Conservation (phyloP, 2,113 vertebrate species). For the Ceyx melanurus region DNA sequence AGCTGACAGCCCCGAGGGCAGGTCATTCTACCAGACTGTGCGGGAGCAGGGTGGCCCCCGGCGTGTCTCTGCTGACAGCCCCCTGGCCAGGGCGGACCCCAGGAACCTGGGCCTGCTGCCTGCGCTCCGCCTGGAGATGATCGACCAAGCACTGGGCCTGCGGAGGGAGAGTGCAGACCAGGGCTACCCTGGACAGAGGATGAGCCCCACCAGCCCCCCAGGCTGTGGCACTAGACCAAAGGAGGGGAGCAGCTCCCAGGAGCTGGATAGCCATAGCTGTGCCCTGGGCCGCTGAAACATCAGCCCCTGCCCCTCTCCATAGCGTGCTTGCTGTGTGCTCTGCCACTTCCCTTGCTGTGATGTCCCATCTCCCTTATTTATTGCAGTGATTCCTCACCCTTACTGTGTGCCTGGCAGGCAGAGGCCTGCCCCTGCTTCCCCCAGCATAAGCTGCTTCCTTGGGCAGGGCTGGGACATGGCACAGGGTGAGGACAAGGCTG, state of each 20-base stretch:
- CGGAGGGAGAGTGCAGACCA: background rate
- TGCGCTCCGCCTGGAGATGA: slow-evolving; percentile 65
- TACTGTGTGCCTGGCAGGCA: background rate
- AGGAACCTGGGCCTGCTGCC: slow-evolving; percentile 73
- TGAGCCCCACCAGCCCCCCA: slow-evolving; percentile 35
- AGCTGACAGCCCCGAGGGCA: slow-evolving; percentile 51
- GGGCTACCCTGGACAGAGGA: background rate
- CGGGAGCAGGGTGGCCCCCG: background rate
- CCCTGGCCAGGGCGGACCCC: slow-evolving; percentile 65
- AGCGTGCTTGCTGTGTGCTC: background rate
- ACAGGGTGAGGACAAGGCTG: background rate
- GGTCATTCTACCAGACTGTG: slow-evolving; percentile 61
- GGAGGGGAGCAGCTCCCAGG: background rate
- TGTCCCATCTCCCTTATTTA: slow-evolving; percentile 17
- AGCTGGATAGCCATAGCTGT: background rate
- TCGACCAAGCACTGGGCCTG: slow-evolving; percentile 49
- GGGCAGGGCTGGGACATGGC: background rate
- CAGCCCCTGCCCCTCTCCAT: background rate
- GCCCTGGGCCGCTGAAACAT: background rate
- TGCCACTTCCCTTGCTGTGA: slow-evolving; percentile 2
- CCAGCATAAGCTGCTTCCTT: background rate
- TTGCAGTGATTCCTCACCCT: background rate
- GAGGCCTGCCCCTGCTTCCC: background rate
- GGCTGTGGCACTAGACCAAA: slow-evolving; percentile 3
- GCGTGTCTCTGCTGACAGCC: slow-evolving; percentile 9